Percentiles rank a stretch among this genome's conserved stretches.
These are phyloP conservation scores for Rissa tridactyla DNA, from an alignment of 2,113 vertebrate species.

Conservation along the genomic window DNA sequence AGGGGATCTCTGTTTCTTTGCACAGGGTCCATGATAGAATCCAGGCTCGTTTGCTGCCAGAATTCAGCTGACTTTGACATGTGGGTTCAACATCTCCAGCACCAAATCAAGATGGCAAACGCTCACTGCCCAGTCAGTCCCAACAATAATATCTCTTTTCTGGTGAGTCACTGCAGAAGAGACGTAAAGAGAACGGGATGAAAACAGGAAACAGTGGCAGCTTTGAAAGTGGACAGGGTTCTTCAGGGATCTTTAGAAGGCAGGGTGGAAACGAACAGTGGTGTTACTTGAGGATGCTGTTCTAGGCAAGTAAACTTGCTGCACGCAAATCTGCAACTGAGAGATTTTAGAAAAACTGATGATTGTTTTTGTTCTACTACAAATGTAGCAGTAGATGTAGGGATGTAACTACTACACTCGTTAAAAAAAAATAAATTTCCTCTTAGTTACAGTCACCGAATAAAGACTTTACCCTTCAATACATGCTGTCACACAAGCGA, in stretches of 20 bases:
- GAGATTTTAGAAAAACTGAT: not conserved
- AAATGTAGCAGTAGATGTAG: not conserved
- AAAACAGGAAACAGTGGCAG: not conserved
- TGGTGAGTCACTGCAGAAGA: slow-evolving; percentile 60
- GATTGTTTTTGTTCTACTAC: not conserved
- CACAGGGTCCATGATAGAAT: slow-evolving; percentile 78
- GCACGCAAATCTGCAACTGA: not conserved
- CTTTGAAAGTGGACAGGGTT: not conserved
- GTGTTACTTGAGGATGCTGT: not conserved
- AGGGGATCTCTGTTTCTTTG: not conserved
- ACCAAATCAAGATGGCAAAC: slow-evolving; percentile 69
- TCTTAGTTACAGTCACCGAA: not conserved
- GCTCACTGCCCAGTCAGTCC: slow-evolving; percentile 58
- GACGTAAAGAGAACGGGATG: not conserved
- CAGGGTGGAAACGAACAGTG: not conserved
- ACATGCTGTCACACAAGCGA: not conserved
- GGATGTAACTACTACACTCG: not conserved
- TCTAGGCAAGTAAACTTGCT: not conserved
- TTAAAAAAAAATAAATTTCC: not conserved
- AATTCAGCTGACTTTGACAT: slow-evolving; percentile 60
- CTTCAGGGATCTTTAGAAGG: not conserved
- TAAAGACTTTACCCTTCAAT: not conserved
- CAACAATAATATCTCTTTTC: slow-evolving; percentile 73
- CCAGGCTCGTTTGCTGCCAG: slow-evolving; percentile 75
- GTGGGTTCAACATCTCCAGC: slow-evolving; percentile 74